Evolutionary conservation across 2,888 invertebrate genomes (phyloP).

Genomic region (Lysandra coridon): DNA sequence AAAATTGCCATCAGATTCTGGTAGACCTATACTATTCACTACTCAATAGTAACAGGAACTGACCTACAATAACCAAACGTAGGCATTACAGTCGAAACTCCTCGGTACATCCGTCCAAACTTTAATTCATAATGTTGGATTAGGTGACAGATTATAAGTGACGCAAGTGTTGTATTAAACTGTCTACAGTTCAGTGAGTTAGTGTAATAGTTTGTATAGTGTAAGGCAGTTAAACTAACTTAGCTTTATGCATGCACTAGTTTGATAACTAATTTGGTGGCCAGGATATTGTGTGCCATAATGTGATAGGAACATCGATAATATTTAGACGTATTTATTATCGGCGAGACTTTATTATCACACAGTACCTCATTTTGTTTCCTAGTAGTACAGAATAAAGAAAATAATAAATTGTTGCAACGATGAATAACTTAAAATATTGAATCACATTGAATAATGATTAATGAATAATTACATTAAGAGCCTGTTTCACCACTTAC

Average conservation of each 20-base stretch:
- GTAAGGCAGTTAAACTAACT: conserved; percentile 8
- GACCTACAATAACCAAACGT: too few species aligned
- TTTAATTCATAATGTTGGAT: conserved; percentile 5
- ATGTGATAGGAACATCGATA: background rate
- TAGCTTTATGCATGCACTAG: conserved; percentile 5
- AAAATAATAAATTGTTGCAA: too few species aligned
- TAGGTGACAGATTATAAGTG: conserved; percentile 13
- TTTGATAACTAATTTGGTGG: conserved; percentile 21
- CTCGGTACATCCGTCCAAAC: background rate
- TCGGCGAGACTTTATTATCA: background rate
- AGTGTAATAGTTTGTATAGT: conserved; percentile 21
- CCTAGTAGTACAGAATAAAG: too few species aligned
- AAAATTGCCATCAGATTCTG: too few species aligned
- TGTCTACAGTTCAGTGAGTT: conserved; percentile 9
- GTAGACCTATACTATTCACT: too few species aligned
- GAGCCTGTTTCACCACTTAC: too few species aligned
- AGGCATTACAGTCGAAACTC: too few species aligned
- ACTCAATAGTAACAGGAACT: too few species aligned
- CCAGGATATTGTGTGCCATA: background rate
- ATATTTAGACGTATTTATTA: background rate
- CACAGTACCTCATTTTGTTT: too few species aligned
- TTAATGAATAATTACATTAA: too few species aligned
- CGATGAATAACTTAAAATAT: too few species aligned
- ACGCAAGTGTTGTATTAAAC: conserved; percentile 17
- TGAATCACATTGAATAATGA: too few species aligned